Evolutionary conservation across 2,888 invertebrate genomes (phyloP), one percentile per base, ranked within the genome.

Genomic region (Saturnia japonica): DNA sequence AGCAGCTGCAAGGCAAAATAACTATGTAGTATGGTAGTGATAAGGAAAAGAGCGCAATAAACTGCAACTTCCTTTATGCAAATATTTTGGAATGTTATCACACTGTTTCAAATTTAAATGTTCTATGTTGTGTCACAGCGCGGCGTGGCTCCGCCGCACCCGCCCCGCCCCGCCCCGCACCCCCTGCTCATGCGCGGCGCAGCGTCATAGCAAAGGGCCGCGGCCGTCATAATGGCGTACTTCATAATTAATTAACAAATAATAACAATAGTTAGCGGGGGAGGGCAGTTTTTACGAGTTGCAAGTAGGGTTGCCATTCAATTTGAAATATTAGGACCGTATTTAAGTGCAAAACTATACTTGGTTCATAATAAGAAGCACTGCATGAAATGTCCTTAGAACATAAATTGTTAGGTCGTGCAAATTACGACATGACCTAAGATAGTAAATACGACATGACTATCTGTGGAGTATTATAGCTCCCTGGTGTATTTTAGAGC

Each of bases 211-310:
- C 68, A 43, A 60, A 71, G 73, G 70, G 72, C 68, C 47, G 57
- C 42, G 70, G 72, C 68, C 47, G 57, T 47, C 70, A 72, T 70
- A 72, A 73, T 77, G 72, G 43, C 70, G 76, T 74, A 75, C 75
- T 76, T 74, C 69, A 74, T 80, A 77, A 82, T 84, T 83, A 83
- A 83, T 83, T 80, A 80, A 78, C 78, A 77, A 80, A 78, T 79
- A 76, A 73, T 76, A 79, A 81, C 80, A 81, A 82, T 82, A 80
- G 81, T 78, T 71, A 51, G 73, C 64, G 73, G 67, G 74, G 42
- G 68, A 54, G 75, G 74, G 76, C 74, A 71, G 74, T 78, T 77
- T 78, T 79, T 78, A 77, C 73, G 62, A 69, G 67, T 71, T 70
- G n/a, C 43, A 28, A 40, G 19, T 64, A 64, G 64, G 34, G 64